Conservation (phyloP, 1,140 invertebrate genomes). For the Hypsibius dujardini region DNA sequence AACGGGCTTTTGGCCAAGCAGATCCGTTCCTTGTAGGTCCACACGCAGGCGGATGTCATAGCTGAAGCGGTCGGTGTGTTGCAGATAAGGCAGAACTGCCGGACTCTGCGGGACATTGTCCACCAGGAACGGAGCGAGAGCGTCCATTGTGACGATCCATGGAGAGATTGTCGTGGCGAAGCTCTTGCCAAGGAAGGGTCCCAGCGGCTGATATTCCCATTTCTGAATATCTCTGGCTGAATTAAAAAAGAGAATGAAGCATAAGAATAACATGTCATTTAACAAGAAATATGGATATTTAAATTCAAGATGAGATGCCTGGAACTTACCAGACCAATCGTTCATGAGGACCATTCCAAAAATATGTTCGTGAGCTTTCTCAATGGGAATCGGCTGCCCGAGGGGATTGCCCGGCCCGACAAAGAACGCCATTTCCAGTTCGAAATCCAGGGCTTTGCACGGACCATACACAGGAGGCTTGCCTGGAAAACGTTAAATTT, state of each 20-base stretch:
- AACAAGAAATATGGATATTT: too few relatives aligned
- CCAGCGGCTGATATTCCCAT: conserved; percentile 94
- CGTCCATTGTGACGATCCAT: conserved; percentile 90
- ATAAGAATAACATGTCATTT: conserved; percentile 17
- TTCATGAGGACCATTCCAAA: conserved; percentile 98
- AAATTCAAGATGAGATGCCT: too few relatives aligned
- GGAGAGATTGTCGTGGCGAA: conserved; percentile 87
- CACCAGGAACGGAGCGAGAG: conserved; percentile 65
- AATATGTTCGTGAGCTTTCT: conserved; percentile 72
- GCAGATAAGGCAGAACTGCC: conserved; percentile 65
- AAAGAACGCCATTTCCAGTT: conserved; percentile 92
- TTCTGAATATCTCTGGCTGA: conserved; percentile 90
- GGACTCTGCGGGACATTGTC: conserved; percentile 53
- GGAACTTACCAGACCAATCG: conserved; percentile 88
- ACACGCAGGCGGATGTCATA: conserved; percentile 88
- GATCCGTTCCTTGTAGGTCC: conserved; percentile 56
- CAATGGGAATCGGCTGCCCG: conserved; percentile 61
- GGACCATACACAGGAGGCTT: conserved; percentile 66
- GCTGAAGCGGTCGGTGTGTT: conserved; percentile 63
- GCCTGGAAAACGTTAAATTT: conserved; percentile 31
- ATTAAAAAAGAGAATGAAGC: conserved; percentile 28
- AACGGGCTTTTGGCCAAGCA: conserved; percentile 17
- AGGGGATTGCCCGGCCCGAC: conserved; percentile 53
- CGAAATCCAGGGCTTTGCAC: conserved; percentile 77
- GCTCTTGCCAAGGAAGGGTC: conserved; percentile 90